Evolutionary conservation across 1,140 invertebrate genomes (phyloP).

Genomic region (Stegodyphus dumicola): DNA sequence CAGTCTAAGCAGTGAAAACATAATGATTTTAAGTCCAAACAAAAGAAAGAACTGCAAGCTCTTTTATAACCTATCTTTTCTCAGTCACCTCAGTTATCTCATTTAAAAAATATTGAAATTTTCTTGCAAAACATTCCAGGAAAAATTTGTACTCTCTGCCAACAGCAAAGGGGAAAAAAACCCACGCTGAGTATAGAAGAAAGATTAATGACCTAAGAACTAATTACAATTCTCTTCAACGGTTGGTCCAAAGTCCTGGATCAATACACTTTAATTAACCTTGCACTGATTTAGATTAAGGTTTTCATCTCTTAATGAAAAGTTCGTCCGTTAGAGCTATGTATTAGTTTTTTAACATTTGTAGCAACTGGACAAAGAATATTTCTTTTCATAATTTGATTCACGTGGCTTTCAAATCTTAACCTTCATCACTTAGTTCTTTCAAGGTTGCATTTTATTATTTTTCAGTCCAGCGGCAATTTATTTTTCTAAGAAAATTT

Average conservation of each 20-base stretch:
- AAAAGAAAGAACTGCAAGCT: too few relatives aligned
- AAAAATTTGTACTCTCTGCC: too few relatives aligned
- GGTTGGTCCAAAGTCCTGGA: not conserved
- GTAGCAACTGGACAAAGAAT: not conserved
- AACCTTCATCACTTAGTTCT: not conserved
- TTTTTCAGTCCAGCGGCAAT: too few relatives aligned
- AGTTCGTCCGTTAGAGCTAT: not conserved
- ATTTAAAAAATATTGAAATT: too few relatives aligned
- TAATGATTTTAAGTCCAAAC: too few relatives aligned
- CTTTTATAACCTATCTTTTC: too few relatives aligned
- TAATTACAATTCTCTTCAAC: slow-evolving; percentile 31
- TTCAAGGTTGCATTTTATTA: too few relatives aligned
- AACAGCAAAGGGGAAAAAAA: too few relatives aligned
- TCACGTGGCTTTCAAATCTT: not conserved
- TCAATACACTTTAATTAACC: slow-evolving; percentile 60
- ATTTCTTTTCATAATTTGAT: not conserved
- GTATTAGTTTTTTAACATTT: not conserved
- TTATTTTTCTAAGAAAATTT: too few relatives aligned
- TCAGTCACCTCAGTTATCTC: too few relatives aligned
- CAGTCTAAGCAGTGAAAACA: too few relatives aligned
- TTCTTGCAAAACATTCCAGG: too few relatives aligned
- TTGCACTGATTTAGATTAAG: slow-evolving; percentile 56
- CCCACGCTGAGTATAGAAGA: slow-evolving; percentile 5
- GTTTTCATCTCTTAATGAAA: slow-evolving; percentile 59
- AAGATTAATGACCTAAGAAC: slow-evolving; percentile 46